These are phyloP conservation scores for Drosophila tsacasi DNA, from an alignment of 1,140 invertebrate genomes.

Conservation along the genomic window DNA sequence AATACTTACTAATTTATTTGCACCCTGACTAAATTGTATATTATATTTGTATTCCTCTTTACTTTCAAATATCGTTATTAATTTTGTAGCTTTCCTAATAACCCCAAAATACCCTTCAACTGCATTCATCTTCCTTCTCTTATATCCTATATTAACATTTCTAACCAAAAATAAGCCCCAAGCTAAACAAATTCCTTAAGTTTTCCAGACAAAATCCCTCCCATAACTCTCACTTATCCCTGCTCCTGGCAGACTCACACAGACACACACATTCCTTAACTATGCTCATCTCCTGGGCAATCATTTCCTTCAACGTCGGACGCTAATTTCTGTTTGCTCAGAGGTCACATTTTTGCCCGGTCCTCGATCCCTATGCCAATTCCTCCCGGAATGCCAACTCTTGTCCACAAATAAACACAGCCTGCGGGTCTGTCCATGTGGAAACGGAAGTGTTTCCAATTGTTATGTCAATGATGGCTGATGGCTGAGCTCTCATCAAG, in stretches of 20 bases:
- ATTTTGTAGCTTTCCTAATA: background rate
- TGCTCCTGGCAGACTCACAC: background rate
- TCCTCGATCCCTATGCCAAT: constrained; percentile 9
- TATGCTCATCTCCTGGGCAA: constrained; percentile 36
- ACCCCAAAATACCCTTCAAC: background rate
- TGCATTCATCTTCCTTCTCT: background rate
- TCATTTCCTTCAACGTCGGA: constrained; percentile 38
- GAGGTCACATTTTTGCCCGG: constrained; percentile 25
- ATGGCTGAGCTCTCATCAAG: constrained; percentile 58
- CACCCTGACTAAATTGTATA: no score
- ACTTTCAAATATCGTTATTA: background rate
- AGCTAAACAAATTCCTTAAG: constrained; percentile 19
- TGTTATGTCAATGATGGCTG: constrained; percentile 58
- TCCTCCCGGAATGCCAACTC: constrained; percentile 2
- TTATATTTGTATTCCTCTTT: background rate
- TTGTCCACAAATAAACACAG: constrained; percentile 17
- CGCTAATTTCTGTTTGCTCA: constrained; percentile 53
- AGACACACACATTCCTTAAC: constrained; percentile 18
- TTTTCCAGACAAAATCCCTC: constrained; percentile 12
- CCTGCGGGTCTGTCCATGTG: constrained; percentile 34
- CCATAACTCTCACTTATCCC: constrained; percentile 28
- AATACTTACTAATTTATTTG: no score
- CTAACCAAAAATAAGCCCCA: background rate
- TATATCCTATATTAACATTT: background rate
- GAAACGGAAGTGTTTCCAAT: constrained; percentile 53